Base-by-base conservation (phyloP, 1,140 invertebrate species). In the Diorhabda carinulata region DNA sequence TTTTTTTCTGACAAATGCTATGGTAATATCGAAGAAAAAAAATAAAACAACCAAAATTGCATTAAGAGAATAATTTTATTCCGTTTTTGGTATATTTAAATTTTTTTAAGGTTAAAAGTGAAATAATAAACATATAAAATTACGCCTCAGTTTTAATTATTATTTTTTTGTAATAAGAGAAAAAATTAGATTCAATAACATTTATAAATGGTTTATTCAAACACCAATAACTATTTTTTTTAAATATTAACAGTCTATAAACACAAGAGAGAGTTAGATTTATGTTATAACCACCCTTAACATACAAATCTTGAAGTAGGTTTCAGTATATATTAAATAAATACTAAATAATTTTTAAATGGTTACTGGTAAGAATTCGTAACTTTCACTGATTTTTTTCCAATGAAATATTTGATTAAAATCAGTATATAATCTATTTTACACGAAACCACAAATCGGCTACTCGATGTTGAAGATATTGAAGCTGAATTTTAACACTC, bases 41-140 rank as follows among this genome's bases (percentile, higher is more conserved):
- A 25, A 25, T 25, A 25, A 25, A 72, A 73, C 69, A 72, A 43
- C 6, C 64, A 44, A 43, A 43, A 59, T 40, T 72, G 73, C 73
- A 72, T 74, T 74, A 72, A 74, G 73, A 74, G 73, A 74, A 74
- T 74, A 74, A 68, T 72, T 74, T 59, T 66, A 66, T 63, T 72
- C 68, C 56, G 66, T 42, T 63, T 62, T 64, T 64, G 63, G 43
- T 62, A 64, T 64, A 64, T 25, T 45, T 63, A 25, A 44, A 40
- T 47, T 41, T 10, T 3, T 64, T 40, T 62, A 41, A 3, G 47
- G 6, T 52, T 52, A 52, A 52, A 52, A 6, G n/a, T 8, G 47
- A 52, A 52, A 52, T 52, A 8, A n/a, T 52, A 52, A 52, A 52
- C n/a, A 52, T 52, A 10, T 10, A 25, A 10, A 10, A 57, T 6